Conservation (phyloP, 2,888 invertebrate species). For the Barypeithes pellucidus region DNA sequence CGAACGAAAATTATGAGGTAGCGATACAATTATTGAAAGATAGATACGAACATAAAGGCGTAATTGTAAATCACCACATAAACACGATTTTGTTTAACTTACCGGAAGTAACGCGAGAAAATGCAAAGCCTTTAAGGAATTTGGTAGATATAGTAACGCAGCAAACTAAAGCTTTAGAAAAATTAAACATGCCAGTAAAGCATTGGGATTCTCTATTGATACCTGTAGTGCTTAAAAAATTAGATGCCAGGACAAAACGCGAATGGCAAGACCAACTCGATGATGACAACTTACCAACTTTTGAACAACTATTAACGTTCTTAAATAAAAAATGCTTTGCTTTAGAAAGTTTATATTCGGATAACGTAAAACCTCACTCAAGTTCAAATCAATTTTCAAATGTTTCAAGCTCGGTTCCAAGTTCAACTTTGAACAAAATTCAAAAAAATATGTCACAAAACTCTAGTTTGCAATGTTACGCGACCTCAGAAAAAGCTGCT, state of each 20-base stretch:
- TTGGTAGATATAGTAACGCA: constrained; percentile 45
- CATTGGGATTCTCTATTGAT: constrained; percentile 51
- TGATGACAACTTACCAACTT: constrained; percentile 33
- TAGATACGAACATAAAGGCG: constrained; percentile 38
- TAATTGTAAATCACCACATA: constrained; percentile 39
- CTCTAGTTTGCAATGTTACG: neutral
- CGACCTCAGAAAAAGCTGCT: neutral
- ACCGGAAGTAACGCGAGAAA: constrained; percentile 29
- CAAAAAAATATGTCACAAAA: neutral
- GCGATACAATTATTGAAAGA: constrained; percentile 38
- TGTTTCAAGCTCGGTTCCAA: neutral
- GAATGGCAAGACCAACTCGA: constrained; percentile 45
- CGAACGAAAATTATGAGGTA: constrained; percentile 10
- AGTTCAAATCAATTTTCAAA: neutral
- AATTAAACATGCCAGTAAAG: constrained; percentile 45
- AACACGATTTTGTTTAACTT: constrained; percentile 46
- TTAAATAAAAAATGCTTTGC: constrained; percentile 48
- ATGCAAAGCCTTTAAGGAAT: constrained; percentile 24
- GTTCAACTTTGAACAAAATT: neutral
- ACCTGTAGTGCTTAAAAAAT: constrained; percentile 43
- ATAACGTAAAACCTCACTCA: constrained; percentile 9
- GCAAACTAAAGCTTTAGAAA: constrained; percentile 43
- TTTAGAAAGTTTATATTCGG: constrained; percentile 19
- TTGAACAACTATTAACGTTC: constrained; percentile 37
- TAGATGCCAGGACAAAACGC: constrained; percentile 43